Evolutionary conservation across 2,888 invertebrate species (phyloP), one percentile per base, ranked within the genome.

Genomic region (Physocephala rufipes): DNA sequence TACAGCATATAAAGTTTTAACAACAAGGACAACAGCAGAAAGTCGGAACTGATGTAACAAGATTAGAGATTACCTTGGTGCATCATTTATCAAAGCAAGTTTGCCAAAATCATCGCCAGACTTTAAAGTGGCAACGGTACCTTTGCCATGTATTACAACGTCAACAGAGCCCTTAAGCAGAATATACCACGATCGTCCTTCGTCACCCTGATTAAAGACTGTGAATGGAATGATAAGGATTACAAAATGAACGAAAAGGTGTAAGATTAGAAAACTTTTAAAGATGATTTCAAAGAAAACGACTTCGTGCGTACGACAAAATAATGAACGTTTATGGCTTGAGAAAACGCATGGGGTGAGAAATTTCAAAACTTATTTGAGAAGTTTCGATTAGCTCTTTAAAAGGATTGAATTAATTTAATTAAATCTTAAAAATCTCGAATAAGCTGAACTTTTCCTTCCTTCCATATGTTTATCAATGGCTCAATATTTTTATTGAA

Each of bases 21-120:
- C 49, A 49, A 15, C 49, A 49, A 49, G 12, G 16, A 53, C 19
- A 53, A 4, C 53, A 53, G 21, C 53, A 49, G 1, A 3, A 53
- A 19, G 4, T 21, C 53, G 21, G 12, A 53, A 2, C 2, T 21
- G 5, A n/a, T 53, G 9, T 15, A n/a, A 19, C n/a, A n/a, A n/a
- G n/a, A n/a, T 12, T n/a, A 28, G 16, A 67, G 74, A 84, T 86
- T 86, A 92, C 92, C 93, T 91, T 55, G 94, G 94, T 67, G 93
- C 92, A 87, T 94, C 93, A 86, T 94, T 95, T 78, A 95, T 92
- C 77, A 95, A 88, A 59, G 94, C 94, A 78, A 95, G 87, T 87
- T 95, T 95, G 67, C 95, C 95, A 85, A 95, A 95, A 86, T 95
- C 95, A 86, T 95, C 95, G 71, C 94, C 93, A 86, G 94, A 94